Base-by-base conservation (phyloP, 2,113 vertebrate genomes). In the Carassius carassius region DNA sequence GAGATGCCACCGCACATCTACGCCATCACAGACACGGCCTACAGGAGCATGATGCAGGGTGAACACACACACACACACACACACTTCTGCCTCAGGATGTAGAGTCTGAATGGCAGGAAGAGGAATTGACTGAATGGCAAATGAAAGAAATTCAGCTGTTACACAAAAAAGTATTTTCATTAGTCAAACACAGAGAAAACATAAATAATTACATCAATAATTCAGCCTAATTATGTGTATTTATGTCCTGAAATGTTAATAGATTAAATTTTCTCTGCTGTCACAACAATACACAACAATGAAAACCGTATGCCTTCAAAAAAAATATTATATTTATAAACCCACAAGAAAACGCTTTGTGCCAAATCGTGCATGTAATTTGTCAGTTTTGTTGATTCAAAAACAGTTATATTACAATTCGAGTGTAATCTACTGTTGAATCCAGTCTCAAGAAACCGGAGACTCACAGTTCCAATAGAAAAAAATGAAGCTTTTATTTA, bases 21-120 rank as follows among this genome's bases (percentile, higher is more conserved):
- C 3, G 98, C 98, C 91, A 99, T 99, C 92, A 97, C 98, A 78
- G 98, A 99, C 92, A 99, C 96, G 0, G 94, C 98, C 83, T 99
- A 99, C 93, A 95, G 98, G 91, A 99, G 98, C 92, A 99, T 99
- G 98, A 98, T 99, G 97, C 98, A 99, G 95, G 98, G 98, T 99
- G 91, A 0, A 2, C 56, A 23, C n/a, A 13, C 58, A 62, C 60
- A 25, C 60, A 23, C 58, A 25, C 60, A 63, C 60, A 14, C 5
- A 9, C 13, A 32, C 25, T 8, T 2, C 6, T 10, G 7, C 32
- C 35, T 37, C 32, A 69, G 16, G 65, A 67, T 67, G 29, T 3
- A 35, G 14, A 32, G 17, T 35, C 1, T 67, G 51, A 58, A 58
- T 58, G 54, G 8, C 54, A 58, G 54, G 54, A 58, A 58, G 54